These are phyloP conservation scores for Coturnix japonica DNA, from an alignment of 2,113 vertebrate genomes.

Conservation along the genomic window DNA sequence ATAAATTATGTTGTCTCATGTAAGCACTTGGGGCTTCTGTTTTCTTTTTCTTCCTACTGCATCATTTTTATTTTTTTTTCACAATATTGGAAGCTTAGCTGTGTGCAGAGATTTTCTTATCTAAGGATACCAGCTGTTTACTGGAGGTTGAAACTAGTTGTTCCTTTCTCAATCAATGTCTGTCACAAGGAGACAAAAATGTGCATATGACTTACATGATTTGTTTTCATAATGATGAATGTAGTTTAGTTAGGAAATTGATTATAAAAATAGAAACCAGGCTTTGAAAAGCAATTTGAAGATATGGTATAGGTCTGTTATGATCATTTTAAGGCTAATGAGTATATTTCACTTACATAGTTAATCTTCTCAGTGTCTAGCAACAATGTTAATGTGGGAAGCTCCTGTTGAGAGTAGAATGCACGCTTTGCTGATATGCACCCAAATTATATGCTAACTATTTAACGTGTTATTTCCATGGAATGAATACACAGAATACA, in stretches of 20 bases:
- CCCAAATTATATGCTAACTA: conserved; percentile 67
- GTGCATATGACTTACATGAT: conserved; percentile 77
- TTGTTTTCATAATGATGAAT: conserved; percentile 77
- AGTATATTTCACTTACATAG: conserved; percentile 69
- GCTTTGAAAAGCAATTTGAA: conserved; percentile 78
- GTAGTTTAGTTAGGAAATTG: conserved; percentile 76
- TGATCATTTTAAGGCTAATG: conserved; percentile 76
- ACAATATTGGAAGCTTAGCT: conserved; percentile 71
- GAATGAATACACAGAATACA: conserved; percentile 40
- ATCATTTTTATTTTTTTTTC: conserved; percentile 62
- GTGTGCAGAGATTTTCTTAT: conserved; percentile 79
- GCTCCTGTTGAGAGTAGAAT: conserved; percentile 42
- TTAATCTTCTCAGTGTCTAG: conserved; percentile 75
- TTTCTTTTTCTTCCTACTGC: conserved; percentile 52
- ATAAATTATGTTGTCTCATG: conserved; percentile 73
- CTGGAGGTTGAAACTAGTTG: conserved; percentile 75
- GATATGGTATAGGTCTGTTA: conserved; percentile 62
- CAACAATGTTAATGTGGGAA: conserved; percentile 68
- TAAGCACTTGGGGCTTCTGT: conserved; percentile 67
- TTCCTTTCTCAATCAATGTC: conserved; percentile 81
- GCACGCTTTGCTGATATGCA: conserved; percentile 62
- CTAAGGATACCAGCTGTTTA: conserved; percentile 81
- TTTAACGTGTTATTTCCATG: conserved; percentile 64
- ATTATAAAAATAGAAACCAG: conserved; percentile 78
- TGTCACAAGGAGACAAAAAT: conserved; percentile 80